Conservation (phyloP, 2,113 vertebrate species). For the Kryptolebias marmoratus region DNA sequence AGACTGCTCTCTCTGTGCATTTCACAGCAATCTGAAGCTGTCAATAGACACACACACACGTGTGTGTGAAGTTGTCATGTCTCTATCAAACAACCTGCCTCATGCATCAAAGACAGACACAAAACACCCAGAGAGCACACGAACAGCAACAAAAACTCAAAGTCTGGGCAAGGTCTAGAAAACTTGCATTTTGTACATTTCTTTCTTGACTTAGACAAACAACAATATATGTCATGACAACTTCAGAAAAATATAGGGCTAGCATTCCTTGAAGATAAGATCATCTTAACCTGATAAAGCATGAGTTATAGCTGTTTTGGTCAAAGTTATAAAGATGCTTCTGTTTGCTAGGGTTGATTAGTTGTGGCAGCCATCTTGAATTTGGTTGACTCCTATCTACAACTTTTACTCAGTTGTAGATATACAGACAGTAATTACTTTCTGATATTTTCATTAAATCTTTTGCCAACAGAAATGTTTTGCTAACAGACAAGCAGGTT, state of each 20-base stretch:
- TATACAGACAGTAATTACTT: too few species aligned
- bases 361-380: too few species aligned
- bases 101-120: constrained; percentile 56
- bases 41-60: constrained; percentile 59
- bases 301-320: too few species aligned
- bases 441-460: too few species aligned
- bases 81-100: constrained; percentile 70
- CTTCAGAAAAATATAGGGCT: background rate
- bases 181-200: constrained; percentile 29
- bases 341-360: too few species aligned
- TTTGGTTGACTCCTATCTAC: too few species aligned
- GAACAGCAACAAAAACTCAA: constrained; percentile 39
- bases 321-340: too few species aligned
- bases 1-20: constrained; percentile 71
- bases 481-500: too few species aligned
- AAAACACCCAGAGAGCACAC: constrained; percentile 47
- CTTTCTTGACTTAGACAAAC: background rate
- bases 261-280: too few species aligned
- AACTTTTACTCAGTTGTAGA: too few species aligned
- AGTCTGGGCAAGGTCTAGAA: constrained; percentile 45
- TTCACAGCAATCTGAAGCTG: constrained; percentile 74
- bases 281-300: too few species aligned
- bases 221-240: background rate
- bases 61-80: constrained; percentile 66
- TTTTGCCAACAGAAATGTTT: too few species aligned